Percentiles rank a stretch among this genome's conserved stretches.
These are phyloP conservation scores for Penaeus japonicus DNA, from an alignment of 1,140 invertebrate species.

Conservation along the genomic window DNA sequence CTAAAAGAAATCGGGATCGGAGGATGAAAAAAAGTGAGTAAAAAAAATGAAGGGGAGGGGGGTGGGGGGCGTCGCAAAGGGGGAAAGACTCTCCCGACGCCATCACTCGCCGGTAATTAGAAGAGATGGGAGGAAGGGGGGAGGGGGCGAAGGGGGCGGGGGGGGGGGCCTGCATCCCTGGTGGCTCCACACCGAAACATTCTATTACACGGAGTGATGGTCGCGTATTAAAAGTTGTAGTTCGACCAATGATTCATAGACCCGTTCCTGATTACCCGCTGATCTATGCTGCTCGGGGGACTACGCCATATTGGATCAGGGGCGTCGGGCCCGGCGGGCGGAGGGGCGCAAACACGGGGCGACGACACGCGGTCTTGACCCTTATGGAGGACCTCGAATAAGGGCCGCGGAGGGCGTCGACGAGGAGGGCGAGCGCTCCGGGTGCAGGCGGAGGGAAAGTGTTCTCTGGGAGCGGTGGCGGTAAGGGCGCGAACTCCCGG, in stretches of 20 bases:
- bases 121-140: not conserved
- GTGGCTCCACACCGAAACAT: slow-evolving; percentile 37
- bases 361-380: not conserved
- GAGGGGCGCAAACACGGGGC: not conserved
- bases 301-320: slow-evolving; percentile 52
- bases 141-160: not conserved
- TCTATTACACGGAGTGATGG: slow-evolving; percentile 53
- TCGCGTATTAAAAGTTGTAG: slow-evolving; percentile 48
- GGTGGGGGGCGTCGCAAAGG: too few relatives aligned
- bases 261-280: slow-evolving; percentile 49
- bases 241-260: slow-evolving; percentile 52
- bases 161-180: slow-evolving; percentile 10
- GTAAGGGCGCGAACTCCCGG: not conserved
- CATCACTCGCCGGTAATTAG: not conserved
- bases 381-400: not conserved
- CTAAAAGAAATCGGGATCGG: too few relatives aligned
- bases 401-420: not conserved
- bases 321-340: slow-evolving; percentile 36
- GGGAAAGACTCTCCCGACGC: too few relatives aligned
- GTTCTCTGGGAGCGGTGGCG: not conserved
- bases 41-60: not conserved
- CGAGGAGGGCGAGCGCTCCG: not conserved
- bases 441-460: not conserved
- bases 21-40: too few relatives aligned
- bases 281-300: slow-evolving; percentile 50